Base-by-base conservation (phyloP, 2,888 invertebrate genomes). In the Myopa testacea region DNA sequence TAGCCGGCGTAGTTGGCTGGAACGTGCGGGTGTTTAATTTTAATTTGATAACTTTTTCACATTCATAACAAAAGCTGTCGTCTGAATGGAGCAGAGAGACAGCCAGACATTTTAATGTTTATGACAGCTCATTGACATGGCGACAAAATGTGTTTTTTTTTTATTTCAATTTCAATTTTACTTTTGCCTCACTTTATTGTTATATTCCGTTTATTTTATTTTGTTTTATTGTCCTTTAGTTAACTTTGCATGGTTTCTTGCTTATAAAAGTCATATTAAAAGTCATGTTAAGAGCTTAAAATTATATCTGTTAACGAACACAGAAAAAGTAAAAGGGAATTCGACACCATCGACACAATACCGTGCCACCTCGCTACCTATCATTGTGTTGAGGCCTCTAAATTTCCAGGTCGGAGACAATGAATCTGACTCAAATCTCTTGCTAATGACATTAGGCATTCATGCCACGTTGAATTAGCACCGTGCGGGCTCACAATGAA, bases 371-470 rank as follows among this genome's bases (percentile, higher is more conserved):
- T 14, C 50, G 50, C 50, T 50, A 3, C 50, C 14, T 8, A 10
- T 8, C 14, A 3, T 50, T 50, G 50, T 50, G 50, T 50, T 50
- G 50, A 50, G 10, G 50, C 10, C 50, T 50, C 50, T 50, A 8
- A 14, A 14, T 50, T 50, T 50, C 50, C 10, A 50, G 14, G 16
- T n/a, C 14, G 55, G 55, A 74, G 74, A 69, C 76, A 74, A 63
- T 68, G 63, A 72, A 69, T 73, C 40, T 16, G 77, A 69, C 71
- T 76, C 67, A 77, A 77, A 77, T 78, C 70, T 6, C 10, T 76
- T 80, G 79, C 75, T 80, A 79, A 76, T 78, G 75, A 71, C 76
- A 76, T 76, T 78, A 74, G 52, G 74, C 78, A 80, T 78, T 76
- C 78, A 74, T 74, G 78, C 52, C 78, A 72, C 71, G 78, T 37